Percentiles rank a stretch among this genome's conserved stretches.
Evolutionary conservation across 2,888 invertebrate species (phyloP).

Genomic region (Blomia tropicalis): DNA sequence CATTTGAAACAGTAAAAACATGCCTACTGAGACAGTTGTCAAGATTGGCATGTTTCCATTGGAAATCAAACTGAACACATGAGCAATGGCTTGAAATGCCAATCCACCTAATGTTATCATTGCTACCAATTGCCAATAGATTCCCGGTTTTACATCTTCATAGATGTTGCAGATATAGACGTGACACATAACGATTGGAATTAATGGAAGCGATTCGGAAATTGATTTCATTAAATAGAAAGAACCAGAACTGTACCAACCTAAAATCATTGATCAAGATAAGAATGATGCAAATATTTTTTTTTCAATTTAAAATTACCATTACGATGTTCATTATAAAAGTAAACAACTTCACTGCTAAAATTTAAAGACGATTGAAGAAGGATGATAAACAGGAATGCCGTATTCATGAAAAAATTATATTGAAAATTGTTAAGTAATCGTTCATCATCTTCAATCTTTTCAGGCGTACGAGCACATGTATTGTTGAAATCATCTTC

Average conservation of each 20-base stretch:
- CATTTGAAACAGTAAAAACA: neutral
- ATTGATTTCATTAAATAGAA: conserved; percentile 5
- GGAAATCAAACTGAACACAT: neutral
- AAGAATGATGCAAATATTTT: neutral
- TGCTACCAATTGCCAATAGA: neutral
- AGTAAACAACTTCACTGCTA: neutral
- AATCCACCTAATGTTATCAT: neutral
- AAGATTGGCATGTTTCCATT: neutral
- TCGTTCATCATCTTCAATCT: conserved; percentile 14
- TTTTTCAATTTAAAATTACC: neutral
- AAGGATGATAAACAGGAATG: conserved; percentile 4
- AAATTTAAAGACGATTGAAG: conserved; percentile 5
- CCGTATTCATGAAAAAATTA: neutral
- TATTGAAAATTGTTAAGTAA: neutral
- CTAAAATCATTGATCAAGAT: neutral
- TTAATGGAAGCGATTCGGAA: neutral
- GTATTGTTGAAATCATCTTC: neutral
- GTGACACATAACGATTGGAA: neutral
- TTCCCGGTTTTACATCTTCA: neutral
- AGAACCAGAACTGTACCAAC: conserved; percentile 4
- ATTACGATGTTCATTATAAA: conserved; percentile 15
- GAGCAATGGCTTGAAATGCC: neutral
- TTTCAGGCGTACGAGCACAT: neutral
- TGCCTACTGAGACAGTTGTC: neutral
- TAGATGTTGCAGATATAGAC: neutral